A percentile compares a stretch with the other conserved stretches of the same genome.
phyloP scores from a whole-genome alignment of 1,140 invertebrate genomes.

The Drosophila paulistorum region DNA sequence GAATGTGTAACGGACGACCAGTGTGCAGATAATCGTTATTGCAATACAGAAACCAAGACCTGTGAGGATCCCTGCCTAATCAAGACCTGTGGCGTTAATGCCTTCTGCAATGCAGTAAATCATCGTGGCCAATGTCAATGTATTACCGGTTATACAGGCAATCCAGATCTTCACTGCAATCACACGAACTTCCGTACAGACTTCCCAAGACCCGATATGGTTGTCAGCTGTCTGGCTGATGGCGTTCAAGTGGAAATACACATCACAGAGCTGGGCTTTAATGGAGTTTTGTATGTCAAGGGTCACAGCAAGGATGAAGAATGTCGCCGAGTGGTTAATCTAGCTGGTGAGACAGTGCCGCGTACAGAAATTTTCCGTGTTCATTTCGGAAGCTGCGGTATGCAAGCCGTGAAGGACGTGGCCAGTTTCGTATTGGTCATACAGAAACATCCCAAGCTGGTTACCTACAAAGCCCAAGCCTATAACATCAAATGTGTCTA shows the following conservation, averaged over 20 bases:
- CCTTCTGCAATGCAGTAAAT: conserved; percentile 90
- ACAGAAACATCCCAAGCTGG: conserved; percentile 96
- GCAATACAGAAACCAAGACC: conserved; percentile 87
- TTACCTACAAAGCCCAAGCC: conserved; percentile 97
- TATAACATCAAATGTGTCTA: conserved; percentile 98
- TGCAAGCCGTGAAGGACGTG: conserved; percentile 95
- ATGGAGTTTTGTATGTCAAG: conserved; percentile 96
- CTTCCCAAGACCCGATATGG: conserved; percentile 93
- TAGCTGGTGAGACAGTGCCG: conserved; percentile 87
- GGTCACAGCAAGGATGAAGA: conserved; percentile 96
- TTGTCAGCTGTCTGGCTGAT: conserved; percentile 94
- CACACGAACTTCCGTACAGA: conserved; percentile 87
- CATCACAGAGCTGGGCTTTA: conserved; percentile 91
- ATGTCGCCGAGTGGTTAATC: conserved; percentile 91
- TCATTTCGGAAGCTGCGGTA: conserved; percentile 94
- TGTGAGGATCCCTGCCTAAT: conserved; percentile 91
- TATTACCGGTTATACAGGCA: conserved; percentile 90
- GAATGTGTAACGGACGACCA: conserved; percentile 90
- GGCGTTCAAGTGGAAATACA: conserved; percentile 94
- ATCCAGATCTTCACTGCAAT: conserved; percentile 90
- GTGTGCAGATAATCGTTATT: conserved; percentile 90
- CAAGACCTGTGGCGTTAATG: conserved; percentile 89
- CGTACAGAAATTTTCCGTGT: conserved; percentile 94
- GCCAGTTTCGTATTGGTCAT: conserved; percentile 96
- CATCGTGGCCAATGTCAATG: conserved; percentile 93